Percentiles rank a stretch among this genome's conserved stretches.
Conservation (phyloP, 2,113 vertebrate species). For the Cacatua alba region DNA sequence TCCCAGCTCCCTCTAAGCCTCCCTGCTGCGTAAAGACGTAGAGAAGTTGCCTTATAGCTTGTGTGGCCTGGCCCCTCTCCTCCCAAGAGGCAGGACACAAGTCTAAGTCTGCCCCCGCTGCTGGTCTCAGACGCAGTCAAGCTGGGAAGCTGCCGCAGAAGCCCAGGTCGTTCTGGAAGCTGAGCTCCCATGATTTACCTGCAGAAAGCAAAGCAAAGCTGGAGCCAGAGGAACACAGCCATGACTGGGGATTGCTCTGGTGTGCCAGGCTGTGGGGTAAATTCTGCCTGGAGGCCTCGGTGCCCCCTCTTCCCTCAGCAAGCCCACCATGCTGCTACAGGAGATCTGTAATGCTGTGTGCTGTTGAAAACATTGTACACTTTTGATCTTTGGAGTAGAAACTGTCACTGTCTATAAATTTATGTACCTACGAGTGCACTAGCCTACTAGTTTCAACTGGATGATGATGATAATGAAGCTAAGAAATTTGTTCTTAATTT, state of each 20-base stretch:
- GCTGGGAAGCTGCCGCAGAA: not conserved
- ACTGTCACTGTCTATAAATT: not conserved
- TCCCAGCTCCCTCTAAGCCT: not conserved
- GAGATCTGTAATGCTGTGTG: not conserved
- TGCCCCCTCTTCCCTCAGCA: not conserved
- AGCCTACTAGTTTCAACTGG: not conserved
- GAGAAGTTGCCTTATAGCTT: not conserved
- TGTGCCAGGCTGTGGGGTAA: not conserved
- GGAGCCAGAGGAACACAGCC: rapidly evolving
- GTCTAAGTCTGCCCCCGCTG: not conserved
- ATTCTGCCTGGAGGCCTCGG: not conserved
- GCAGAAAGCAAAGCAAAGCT: not conserved
- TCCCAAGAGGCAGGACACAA: not conserved
- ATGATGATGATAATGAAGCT: not conserved
- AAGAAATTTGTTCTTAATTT: not conserved
- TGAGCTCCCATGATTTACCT: not conserved
- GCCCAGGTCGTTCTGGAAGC: not conserved
- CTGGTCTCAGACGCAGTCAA: not conserved
- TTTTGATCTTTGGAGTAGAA: not conserved
- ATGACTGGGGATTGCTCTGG: not conserved
- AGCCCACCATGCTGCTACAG: not conserved
- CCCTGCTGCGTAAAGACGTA: not conserved
- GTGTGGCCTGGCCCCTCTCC: not conserved
- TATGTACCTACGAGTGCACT: not conserved
- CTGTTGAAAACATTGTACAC: not conserved